Evolutionary conservation across 2,888 invertebrate genomes (phyloP), one percentile per base, ranked within the genome.

Genomic region (Oligia latruncula): DNA sequence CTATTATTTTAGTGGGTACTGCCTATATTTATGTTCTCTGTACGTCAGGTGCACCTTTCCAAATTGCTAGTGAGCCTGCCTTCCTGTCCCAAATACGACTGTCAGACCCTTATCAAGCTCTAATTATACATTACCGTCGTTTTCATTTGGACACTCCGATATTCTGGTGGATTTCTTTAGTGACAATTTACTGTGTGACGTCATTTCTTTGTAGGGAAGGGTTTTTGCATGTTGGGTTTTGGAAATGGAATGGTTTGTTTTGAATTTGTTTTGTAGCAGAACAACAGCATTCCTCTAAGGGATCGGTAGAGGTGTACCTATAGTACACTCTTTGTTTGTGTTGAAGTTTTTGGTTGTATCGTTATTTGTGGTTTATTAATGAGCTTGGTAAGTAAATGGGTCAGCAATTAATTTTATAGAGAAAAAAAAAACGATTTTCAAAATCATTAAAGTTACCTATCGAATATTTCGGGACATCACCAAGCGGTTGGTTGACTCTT

Each of bases 51-150:
- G 94, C 93, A 93, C 92, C 91, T 92, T 91, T 87, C 91, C 83
- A 92, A 95, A 94, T 93, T 93, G 93, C 92, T 92, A 92, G 91
- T 90, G 92, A 93, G 93, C 93, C 87, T 82, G 77, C 92, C 91
- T 94, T 94, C 95, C 94, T 94, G 94, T 93, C 93, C 95, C 94
- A 93, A 95, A 96, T 95, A 95, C 95, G 91, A 93, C 95, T 96
- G 96, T 96, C 96, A 93, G 94, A 96, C 96, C 96, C 96, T 94
- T 94, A 94, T 96, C 96, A 96, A 92, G 89, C 89, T 93, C 92
- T 96, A 96, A 96, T 96, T 96, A 96, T 96, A 96, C 95, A 96
- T 95, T 96, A 95, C 95, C 93, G 93, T 92, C 92, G 93, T 93
- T 95, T 95, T 95, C 95, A 95, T 96, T 96, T 94, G 93, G 92